Evolutionary conservation across 2,797 vertebrate species (phyloP), one percentile per base, ranked within the genome.

Genomic region (Bryconaethiops microstoma): DNA sequence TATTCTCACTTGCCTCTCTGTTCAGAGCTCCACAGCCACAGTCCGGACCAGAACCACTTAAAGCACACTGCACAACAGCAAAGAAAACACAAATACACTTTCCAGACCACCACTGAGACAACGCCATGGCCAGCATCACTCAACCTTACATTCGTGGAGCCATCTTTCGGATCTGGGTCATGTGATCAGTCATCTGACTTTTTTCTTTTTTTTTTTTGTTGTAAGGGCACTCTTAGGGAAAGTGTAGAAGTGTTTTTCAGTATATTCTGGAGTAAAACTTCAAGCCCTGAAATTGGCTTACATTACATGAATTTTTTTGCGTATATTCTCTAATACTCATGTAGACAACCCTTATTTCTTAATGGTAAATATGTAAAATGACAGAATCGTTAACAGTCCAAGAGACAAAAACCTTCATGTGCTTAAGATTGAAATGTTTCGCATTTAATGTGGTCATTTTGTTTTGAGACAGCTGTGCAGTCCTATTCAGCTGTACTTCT

Each of bases 1-100:
- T 7, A 54, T 1, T 12, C 48, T 40, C 80, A 57, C 48, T 59
- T 35, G 70, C 21, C 2, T 67, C 74, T 88, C 93, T 94, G 40
- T 86, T 90, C 69, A 91, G 88, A 16, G 60, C 87, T 7, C 81
- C 86, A 74, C 94, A 95, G 74, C 94, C 94, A 89, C 94, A 95
- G 52, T 69, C 80, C 48, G 82, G 52, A 1, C 45, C 35, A 10
- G 65, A 10, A 29, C 64, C 23, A 16, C 7, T 57, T 84, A 16
- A 79, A 3, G 81, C 14, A 62, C 82, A 82, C 52, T 25, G 4
- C 5, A 6, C 85, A 13, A 69, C 0, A 40, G 29, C 62, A 12
- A 75, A 25, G 1, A n/a, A 12, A 35, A 42, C 68, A 42, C 82
- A 14, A 8, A 85, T 8, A 5, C 91, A 62, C 25, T 89, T 1